Conservation (phyloP, 35 echinoderm and acorn worm species). For the Ophiothrix spiculata region DNA sequence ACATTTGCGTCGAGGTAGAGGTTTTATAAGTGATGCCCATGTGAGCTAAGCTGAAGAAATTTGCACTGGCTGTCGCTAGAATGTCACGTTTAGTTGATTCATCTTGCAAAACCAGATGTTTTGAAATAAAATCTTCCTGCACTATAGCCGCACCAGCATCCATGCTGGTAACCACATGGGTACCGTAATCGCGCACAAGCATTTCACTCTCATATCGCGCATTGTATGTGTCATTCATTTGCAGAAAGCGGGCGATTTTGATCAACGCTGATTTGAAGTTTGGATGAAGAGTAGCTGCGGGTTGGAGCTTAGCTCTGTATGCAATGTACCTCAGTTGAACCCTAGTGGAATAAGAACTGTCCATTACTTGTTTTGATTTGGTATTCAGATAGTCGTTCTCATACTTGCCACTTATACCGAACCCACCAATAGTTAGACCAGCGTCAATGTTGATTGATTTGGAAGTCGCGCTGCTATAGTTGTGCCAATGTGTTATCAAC, state of each 20-base stretch:
- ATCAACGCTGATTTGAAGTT: no score
- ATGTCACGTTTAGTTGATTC: slow-evolving; percentile 3
- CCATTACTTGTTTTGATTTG: no score
- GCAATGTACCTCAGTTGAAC: no score
- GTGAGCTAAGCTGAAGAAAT: slow-evolving; percentile 10
- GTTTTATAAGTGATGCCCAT: background rate
- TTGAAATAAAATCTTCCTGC: no score
- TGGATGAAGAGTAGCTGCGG: no score
- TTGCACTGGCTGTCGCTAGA: slow-evolving; percentile 16
- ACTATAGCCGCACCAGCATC: no score
- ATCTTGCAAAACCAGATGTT: slow-evolving; percentile 4
- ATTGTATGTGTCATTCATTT: no score
- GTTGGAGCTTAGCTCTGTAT: no score
- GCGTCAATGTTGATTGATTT: slow-evolving; percentile 16
- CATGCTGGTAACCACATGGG: no score
- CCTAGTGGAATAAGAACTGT: no score
- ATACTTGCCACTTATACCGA: slow-evolving; percentile 27
- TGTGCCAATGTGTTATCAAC: slow-evolving; percentile 20
- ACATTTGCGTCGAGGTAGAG: background rate
- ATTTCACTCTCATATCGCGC: slow-evolving; percentile 15
- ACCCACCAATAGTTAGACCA: background rate
- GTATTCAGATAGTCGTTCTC: background rate
- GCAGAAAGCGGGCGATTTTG: no score
- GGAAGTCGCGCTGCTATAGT: background rate
- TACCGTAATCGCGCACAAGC: no score